Evolutionary conservation across 2,113 vertebrate genomes (phyloP).

Genomic region (Daphoenositta chrysoptera): DNA sequence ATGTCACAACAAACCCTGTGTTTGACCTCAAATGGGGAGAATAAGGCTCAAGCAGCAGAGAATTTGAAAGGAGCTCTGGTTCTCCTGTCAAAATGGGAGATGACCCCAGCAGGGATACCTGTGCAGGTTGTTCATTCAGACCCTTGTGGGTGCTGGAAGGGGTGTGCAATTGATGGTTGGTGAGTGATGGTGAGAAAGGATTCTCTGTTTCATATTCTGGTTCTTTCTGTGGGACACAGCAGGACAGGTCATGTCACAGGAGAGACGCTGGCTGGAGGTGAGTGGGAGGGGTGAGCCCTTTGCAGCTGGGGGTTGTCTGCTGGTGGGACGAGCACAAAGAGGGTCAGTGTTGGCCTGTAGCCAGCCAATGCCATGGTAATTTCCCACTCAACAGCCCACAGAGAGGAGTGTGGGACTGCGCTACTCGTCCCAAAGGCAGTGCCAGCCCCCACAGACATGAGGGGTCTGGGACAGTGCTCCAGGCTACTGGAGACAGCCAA

Average conservation of each 20-base stretch:
- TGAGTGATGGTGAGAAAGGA: neutral
- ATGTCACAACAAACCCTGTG: neutral
- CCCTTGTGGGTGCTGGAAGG: neutral
- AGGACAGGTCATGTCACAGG: fast-evolving
- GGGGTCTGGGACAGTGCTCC: too few relatives aligned
- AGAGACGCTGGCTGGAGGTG: neutral
- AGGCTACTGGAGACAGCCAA: neutral
- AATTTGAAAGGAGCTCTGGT: neutral
- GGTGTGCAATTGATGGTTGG: neutral
- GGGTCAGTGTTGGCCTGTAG: neutral
- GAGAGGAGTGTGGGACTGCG: neutral
- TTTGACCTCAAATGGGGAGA: neutral
- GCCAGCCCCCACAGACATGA: fast-evolving
- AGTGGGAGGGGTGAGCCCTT: neutral
- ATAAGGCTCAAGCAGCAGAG: neutral
- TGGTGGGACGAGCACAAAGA: neutral
- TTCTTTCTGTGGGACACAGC: neutral
- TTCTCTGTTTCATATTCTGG: neutral
- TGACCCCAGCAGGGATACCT: neutral
- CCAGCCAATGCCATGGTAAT: neutral
- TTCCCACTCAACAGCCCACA: neutral
- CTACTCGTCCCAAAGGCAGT: neutral
- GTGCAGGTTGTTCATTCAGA: neutral
- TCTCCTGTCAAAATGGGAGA: neutral
- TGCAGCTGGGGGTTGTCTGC: neutral